These are phyloP conservation scores for Melanocharis versteri DNA, from an alignment of 2,113 vertebrate genomes.

Conservation along the genomic window DNA sequence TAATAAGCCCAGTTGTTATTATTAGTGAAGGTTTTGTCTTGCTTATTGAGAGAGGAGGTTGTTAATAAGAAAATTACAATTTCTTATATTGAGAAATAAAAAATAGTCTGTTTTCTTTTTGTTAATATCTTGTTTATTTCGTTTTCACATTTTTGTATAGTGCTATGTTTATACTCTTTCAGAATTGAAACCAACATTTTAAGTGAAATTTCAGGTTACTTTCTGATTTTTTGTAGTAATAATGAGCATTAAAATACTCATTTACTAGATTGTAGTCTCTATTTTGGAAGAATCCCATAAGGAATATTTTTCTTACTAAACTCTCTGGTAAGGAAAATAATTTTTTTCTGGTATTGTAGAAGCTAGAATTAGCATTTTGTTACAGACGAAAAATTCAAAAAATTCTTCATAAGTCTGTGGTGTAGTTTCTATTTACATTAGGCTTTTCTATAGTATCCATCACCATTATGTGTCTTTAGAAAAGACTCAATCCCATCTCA, in stretches of 20 bases:
- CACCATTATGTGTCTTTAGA: not conserved
- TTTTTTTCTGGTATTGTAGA: not conserved
- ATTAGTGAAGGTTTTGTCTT: not conserved
- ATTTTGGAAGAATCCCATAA: not conserved
- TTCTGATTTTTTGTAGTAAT: not conserved
- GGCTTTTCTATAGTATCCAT: not conserved
- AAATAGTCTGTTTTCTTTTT: not conserved
- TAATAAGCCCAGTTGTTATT: not conserved
- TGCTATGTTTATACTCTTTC: not conserved
- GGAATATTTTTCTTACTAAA: not conserved
- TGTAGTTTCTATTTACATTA: constrained; percentile 31
- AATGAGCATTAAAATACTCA: not conserved
- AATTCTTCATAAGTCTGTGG: not conserved
- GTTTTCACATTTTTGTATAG: not conserved
- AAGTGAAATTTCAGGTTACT: not conserved
- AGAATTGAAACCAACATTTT: not conserved
- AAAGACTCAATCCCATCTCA: not conserved
- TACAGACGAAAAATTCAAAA: not conserved
- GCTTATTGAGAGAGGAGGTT: not conserved
- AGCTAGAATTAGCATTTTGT: not conserved
- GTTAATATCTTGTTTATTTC: not conserved
- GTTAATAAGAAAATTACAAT: not conserved
- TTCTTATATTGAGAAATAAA: not conserved
- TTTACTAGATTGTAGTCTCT: not conserved
- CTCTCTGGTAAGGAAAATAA: not conserved